phyloP scores from a whole-genome alignment of 2,888 invertebrate species.

The Amiota minor region DNA sequence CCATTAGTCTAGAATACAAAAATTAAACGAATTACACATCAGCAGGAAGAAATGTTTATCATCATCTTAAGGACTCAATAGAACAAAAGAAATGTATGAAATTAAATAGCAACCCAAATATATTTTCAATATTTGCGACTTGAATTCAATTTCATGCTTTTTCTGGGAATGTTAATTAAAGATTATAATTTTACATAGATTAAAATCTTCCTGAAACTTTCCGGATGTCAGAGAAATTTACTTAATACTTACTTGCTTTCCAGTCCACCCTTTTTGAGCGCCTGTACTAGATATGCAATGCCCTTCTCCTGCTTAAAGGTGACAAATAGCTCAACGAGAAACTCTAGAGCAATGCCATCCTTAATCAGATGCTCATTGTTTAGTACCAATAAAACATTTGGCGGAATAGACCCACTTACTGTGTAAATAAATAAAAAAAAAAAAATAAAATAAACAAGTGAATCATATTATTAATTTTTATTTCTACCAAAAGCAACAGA shows the following conservation, averaged over 20 bases:
- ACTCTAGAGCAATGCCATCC: conserved; percentile 94
- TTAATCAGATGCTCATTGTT: conserved; percentile 95
- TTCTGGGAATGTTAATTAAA: conserved; percentile 71
- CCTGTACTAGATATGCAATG: conserved; percentile 86
- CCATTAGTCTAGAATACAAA: conserved; percentile 81
- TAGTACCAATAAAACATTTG: conserved; percentile 88
- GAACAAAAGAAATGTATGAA: conserved; percentile 49
- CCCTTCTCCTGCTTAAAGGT: conserved; percentile 95
- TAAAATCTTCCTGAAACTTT: conserved; percentile 61
- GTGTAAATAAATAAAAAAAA: conserved; percentile 32
- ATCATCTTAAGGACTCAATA: conserved; percentile 23
- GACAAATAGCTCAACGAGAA: conserved; percentile 92
- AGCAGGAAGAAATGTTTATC: no score
- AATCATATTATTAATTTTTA: no score
- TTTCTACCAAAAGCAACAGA: no score
- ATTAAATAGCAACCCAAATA: conserved; percentile 65
- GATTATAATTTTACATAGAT: conserved; percentile 56
- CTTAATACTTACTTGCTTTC: conserved; percentile 76
- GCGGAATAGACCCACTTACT: conserved; percentile 92
- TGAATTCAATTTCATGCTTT: conserved; percentile 57
- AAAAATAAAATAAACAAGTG: conserved; percentile 10
- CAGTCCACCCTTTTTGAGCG: conserved; percentile 90
- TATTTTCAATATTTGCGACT: conserved; percentile 62
- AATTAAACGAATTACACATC: conserved; percentile 10
- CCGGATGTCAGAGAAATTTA: conserved; percentile 33